Base-by-base conservation (phyloP, 2,113 vertebrate genomes). In the Thymallus thymallus region DNA sequence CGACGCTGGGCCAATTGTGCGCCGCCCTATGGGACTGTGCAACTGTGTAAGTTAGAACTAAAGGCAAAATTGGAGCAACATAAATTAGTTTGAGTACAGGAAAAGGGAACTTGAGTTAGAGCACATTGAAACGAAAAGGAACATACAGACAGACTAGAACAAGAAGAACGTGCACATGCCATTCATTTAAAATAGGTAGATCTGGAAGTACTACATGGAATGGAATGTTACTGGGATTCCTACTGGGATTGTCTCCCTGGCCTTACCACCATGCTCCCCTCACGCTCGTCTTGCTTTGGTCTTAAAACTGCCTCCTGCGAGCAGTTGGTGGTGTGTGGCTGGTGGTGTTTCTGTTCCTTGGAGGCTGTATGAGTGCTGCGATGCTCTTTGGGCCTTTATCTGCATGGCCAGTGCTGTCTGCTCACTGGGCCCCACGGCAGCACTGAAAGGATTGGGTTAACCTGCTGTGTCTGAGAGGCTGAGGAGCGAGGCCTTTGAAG, bases 321-420 rank as follows among this genome's bases (percentile, higher is more conserved):
- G 35, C 35, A 41, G 35, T 76, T 75, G 66, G 35, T 41, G 35
- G 35, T 41, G 35, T 58, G 29, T 72, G 51, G 64, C 6, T 29
- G 64, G 66, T 29, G 66, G 55, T 29, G 30, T 81, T 60, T 69
- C 35, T 30, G 22, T 64, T 14, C 66, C 12, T 12, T 10, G 18
- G n/a, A 22, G n/a, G 63, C 23, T 16, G 48, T 51, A 14, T 65
- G 63, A 85, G 80, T 72, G 69, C 69, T 75, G 75, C 76, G 78
- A 86, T 79, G 75, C 79, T 80, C 79, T 79, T 80, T 76, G 32
- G 58, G 73, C 69, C 84, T 89, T 89, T 87, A 88, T 91, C 89
- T 68, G 82, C 69, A 30, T 32, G 45, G 72, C 68, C 88, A 88
- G 82, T 76, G 74, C 74, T 76, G 71, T 85, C 80, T 20, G 76